phyloP scores from a whole-genome alignment of 2,797 vertebrate species.

The Neopelma chrysocephalum region DNA sequence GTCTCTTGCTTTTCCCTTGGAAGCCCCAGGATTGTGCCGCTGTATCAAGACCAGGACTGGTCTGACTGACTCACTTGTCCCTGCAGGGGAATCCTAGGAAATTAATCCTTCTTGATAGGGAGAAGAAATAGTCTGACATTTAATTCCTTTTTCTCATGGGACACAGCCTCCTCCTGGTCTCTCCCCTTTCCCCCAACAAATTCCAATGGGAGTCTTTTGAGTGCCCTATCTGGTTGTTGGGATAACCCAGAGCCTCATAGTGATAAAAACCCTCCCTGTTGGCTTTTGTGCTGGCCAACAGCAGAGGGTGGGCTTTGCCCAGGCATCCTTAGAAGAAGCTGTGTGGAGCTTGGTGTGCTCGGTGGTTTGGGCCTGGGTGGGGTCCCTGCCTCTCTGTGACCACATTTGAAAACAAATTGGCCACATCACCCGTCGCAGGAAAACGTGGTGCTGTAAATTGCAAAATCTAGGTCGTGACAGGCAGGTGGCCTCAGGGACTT shows the following conservation, averaged over 20 bases:
- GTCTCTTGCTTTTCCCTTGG: conserved; percentile 8
- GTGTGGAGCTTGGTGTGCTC: background rate
- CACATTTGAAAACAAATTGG: background rate
- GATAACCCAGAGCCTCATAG: background rate
- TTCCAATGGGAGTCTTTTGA: background rate
- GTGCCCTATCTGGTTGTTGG: background rate
- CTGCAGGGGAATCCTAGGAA: background rate
- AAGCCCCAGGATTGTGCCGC: background rate
- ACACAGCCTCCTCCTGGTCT: background rate
- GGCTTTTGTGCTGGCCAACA: background rate
- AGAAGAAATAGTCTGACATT: background rate
- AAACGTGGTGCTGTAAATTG: background rate
- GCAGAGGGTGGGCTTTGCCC: background rate
- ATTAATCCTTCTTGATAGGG: background rate
- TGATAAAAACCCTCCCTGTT: accelerated
- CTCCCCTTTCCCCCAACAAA: accelerated
- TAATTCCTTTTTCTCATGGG: background rate
- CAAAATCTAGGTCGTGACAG: background rate
- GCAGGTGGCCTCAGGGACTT: background rate
- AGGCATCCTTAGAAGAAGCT: background rate
- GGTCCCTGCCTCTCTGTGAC: background rate
- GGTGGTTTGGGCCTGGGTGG: background rate
- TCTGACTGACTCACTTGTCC: background rate
- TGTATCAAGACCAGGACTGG: background rate
- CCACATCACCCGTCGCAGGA: background rate